Evolutionary conservation across 1,140 invertebrate species (phyloP), one percentile per base, ranked within the genome.

Genomic region (Drosophila insularis): DNA sequence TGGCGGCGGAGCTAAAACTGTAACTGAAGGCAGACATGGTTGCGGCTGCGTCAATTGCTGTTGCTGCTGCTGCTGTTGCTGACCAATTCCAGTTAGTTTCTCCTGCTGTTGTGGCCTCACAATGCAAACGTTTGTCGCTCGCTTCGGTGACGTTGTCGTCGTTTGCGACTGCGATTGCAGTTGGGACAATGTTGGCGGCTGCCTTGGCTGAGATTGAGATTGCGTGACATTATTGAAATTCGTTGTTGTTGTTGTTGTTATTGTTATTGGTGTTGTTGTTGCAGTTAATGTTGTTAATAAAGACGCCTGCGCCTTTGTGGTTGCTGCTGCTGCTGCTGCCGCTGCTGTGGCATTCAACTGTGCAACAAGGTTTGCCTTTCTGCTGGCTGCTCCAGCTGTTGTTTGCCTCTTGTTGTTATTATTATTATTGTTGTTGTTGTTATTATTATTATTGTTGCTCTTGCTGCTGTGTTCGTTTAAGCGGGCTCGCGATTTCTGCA

Each of bases 211-310:
- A 58, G 55, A 58, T 69, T 81, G 89, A 77, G 79, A 85, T 89
- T 90, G 84, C 82, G 86, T 86, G 78, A 86, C 85, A 89, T 89
- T 78, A 75, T 90, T 81, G 56, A 82, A 89, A 87, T 90, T 90
- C 79, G 82, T 87, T 78, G 87, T 66, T 74, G 53, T 55, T 78
- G 71, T 61, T 64, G 56, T 14, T 32, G 31, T 6, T 14, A 2
- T 8, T 27, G 39, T 27, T 68, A 40, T 54, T 66, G 72, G 53
- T 77, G 50, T 8, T 14, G 32, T 8, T 27, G 39, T 27, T 68
- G 59, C 50, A 61, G 72, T 56, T 77, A 68, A 56, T 59, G 46
- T 35, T 37, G 35, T 64, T 64, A 70, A 71, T 27, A 80, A 80
- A 82, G 82, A 68, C 82, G 84, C 77, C 82, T 82, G 82, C 82